phyloP scores from a whole-genome alignment of 2,888 invertebrate genomes.

The Rotaria socialis region DNA sequence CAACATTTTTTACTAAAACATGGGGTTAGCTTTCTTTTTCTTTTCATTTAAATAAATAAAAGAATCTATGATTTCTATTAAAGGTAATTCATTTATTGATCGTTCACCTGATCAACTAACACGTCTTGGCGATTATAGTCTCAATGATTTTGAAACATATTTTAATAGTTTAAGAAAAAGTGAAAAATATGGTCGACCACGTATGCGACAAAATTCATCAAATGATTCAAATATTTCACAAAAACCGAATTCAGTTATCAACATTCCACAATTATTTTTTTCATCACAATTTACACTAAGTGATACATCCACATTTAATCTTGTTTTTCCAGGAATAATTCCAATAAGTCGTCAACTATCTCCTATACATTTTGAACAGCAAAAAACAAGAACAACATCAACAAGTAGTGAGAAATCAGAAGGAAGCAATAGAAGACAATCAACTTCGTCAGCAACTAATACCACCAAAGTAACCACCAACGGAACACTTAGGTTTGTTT shows the following conservation, averaged over 20 bases:
- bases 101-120: background rate
- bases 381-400: slow-evolving; percentile 25
- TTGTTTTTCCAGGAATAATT: slow-evolving; percentile 72
- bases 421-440: background rate
- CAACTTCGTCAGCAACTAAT: background rate
- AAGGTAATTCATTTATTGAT: slow-evolving; percentile 18
- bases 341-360: background rate
- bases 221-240: background rate
- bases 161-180: slow-evolving; percentile 15
- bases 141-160: slow-evolving; percentile 25
- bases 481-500: background rate
- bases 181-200: slow-evolving; percentile 36
- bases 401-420: slow-evolving; percentile 10
- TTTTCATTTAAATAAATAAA: background rate
- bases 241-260: background rate
- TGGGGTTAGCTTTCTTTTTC: slow-evolving; percentile 81
- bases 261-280: slow-evolving; percentile 68
- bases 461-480: background rate
- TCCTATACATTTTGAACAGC: background rate
- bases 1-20: slow-evolving; percentile 85
- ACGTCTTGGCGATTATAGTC: slow-evolving; percentile 10
- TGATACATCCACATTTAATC: slow-evolving; percentile 74
- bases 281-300: slow-evolving; percentile 74
- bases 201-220: background rate
- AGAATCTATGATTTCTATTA: background rate